Evolutionary conservation across 2,113 vertebrate species (phyloP).

Genomic region (Drymodes brunneopygia): DNA sequence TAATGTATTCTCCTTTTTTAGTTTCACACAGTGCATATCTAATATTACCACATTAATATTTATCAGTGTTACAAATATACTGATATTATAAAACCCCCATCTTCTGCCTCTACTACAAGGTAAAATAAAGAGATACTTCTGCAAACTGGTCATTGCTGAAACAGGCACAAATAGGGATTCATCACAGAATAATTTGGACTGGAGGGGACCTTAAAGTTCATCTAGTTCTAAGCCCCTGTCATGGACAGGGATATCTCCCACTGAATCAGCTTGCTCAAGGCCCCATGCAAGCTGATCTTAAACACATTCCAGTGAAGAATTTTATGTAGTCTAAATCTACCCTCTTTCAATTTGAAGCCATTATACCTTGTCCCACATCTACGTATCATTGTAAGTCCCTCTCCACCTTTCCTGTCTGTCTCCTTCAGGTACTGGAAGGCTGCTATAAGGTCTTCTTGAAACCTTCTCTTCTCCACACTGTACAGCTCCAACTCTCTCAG

Average conservation of each 20-base stretch:
- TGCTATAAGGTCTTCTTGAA: not conserved
- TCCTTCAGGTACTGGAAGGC: not conserved
- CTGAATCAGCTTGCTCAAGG: not conserved
- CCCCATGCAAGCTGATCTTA: not conserved
- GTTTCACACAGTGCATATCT: not conserved
- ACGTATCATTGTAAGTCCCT: not conserved
- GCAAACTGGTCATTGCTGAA: not conserved
- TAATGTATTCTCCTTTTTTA: not conserved
- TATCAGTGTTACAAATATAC: not conserved
- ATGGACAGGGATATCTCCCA: not conserved
- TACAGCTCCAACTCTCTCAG: not conserved
- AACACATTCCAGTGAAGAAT: not conserved
- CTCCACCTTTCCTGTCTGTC: not conserved
- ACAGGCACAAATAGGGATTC: not conserved
- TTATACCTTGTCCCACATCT: not conserved
- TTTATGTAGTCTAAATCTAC: not conserved
- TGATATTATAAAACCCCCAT: not conserved
- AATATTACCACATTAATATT: not conserved
- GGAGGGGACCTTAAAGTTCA: not conserved
- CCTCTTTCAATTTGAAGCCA: not conserved
- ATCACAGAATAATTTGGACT: not conserved
- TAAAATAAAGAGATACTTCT: not conserved
- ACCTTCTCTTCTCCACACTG: not conserved
- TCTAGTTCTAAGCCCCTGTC: rapidly evolving
- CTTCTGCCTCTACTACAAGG: not conserved